Base-by-base conservation (phyloP, 2,797 vertebrate genomes). In the Microctenopoma steveboyesi region DNA sequence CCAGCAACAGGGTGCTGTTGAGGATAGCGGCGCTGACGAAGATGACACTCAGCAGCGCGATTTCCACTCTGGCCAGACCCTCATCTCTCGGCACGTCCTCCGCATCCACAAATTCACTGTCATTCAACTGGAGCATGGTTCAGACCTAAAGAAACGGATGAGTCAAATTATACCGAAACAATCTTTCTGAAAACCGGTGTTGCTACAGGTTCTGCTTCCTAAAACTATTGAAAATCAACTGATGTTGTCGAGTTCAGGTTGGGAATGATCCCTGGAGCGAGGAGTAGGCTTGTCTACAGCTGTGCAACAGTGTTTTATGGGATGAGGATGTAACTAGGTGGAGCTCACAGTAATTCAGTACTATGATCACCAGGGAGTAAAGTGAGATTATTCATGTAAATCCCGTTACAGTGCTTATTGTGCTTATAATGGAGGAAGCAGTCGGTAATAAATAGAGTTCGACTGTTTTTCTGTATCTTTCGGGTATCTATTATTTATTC, bases 11-110 rank as follows among this genome's bases (percentile, higher is more conserved):
- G 9, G 56, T 43, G 27, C 48, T 69, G 86, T 94, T 94, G 60
- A 92, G 88, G 69, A 92, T 28, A 18, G 90, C 45, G 7, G 92
- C 90, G 53, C 83, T 66, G 72, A 88, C 35, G 79, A 94, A 94
- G 69, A 94, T 83, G 22, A 86, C 52, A 4, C 88, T 72, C 57
- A 94, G 90, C 27, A 92, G 80, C 3, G 79, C 69, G 45, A 94
- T 88, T 83, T 94, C 92, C 72, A 89, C 81, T 37, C 22, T 61
- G 51, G 92, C 92, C 78, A 93, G 65, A 43, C 63, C 53, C 69
- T 92, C 88, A 25, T 93, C 85, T 63, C 92, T 80, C 7, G 63
- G 55, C 8, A 72, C n/a, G 35, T 90, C 79, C 14, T 76, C 69
- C 13, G 37, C 28, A 5, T 61, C 73, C 81, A 64, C 25, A 7